phyloP scores from a whole-genome alignment of 2,797 vertebrate species.

The Spea hammondii region DNA sequence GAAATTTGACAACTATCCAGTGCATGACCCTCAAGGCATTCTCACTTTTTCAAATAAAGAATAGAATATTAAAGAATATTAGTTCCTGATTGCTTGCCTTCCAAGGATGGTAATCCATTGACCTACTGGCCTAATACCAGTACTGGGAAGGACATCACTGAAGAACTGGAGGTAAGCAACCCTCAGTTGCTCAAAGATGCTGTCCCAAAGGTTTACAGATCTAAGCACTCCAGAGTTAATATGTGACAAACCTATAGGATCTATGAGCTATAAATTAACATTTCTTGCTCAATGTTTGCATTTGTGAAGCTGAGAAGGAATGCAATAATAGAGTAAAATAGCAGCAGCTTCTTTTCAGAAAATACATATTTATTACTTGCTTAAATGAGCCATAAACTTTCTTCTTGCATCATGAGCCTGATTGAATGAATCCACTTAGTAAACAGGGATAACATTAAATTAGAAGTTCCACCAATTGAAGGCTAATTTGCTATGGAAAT shows the following conservation, averaged over 20 bases:
- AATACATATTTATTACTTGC: constrained; percentile 7
- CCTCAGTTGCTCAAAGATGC: not conserved
- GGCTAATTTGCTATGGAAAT: not conserved
- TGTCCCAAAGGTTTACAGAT: not conserved
- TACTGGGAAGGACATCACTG: no score
- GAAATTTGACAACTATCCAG: no score
- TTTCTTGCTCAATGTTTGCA: not conserved
- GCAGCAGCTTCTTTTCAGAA: not conserved
- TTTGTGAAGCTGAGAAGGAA: not conserved
- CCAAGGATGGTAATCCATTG: no score
- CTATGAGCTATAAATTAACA: not conserved
- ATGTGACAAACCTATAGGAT: not conserved
- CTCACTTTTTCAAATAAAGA: no score
- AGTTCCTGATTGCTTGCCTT: no score
- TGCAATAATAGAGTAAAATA: not conserved
- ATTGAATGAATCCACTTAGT: constrained; percentile 4
- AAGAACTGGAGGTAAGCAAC: no score
- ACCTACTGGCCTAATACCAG: no score
- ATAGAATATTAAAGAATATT: no score
- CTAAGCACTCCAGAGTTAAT: not conserved
- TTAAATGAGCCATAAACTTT: constrained; percentile 7
- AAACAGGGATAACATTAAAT: not conserved
- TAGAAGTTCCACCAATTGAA: not conserved
- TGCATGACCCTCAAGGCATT: no score
- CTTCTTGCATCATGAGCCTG: not conserved